Base-by-base conservation (phyloP, 2,797 vertebrate genomes). In the Gymnothorax reevesii region DNA sequence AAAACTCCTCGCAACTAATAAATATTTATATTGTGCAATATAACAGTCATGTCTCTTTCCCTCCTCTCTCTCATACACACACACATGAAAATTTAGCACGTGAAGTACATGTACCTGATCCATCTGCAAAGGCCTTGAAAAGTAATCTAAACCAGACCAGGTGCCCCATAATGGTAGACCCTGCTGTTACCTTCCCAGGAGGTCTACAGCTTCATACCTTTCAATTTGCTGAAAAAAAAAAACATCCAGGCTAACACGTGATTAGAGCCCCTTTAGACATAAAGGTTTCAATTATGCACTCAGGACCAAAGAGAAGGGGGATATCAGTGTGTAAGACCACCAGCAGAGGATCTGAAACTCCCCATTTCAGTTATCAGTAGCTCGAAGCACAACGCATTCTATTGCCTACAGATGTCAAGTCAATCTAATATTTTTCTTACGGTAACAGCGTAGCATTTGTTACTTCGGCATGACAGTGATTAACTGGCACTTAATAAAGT, bases 91-190 rank as follows among this genome's bases (percentile, higher is more conserved):
- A 82, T 33, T 5, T 25, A 62, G 25, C 33, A 82, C 57, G 57
- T 49, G 84, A 77, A 86, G 22, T 80, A 86, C 85, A 69, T 89
- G 27, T 15, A 27, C 49, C 71, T 75, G 15, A 10, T 7, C 86
- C 90, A 90, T 91, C 85, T 87, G 69, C 79, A 79, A 75, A 3
- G 4, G 17, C 17, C 42, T 54, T 8, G 15, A 15, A 79, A 52
- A 15, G 49, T 52, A 79, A 77, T 54, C 54, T 52, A 49, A 8
- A 9, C 75, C n/a, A 54, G 75, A 54, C 73, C 27, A 49, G 33
- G 69, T 33, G 73, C 73, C 15, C 42, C 7, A 17, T 52, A 77
- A 52, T 49, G 73, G 25, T 20, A 79, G 42, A 1, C 49, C 49
- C 49, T 17, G 20, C 49, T 3, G 75, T 42, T 79, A 54, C 20